Base-by-base conservation (phyloP, 2,113 vertebrate species). In the Mormyrus lacerda region DNA sequence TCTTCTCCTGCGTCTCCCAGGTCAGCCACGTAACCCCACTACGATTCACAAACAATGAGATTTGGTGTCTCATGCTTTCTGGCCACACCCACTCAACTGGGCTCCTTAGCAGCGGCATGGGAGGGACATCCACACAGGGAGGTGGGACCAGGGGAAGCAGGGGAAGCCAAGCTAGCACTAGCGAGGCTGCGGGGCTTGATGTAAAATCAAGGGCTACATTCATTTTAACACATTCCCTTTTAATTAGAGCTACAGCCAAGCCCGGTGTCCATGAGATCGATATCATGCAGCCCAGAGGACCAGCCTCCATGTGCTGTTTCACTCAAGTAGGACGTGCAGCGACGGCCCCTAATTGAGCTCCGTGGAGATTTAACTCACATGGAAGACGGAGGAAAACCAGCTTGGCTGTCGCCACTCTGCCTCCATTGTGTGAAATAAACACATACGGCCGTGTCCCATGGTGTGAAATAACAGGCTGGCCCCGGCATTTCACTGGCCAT, bases 351-450 rank as follows among this genome's bases (percentile, higher is more conserved):
- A 93, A 93, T 93, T 93, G 92, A 91, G 65, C 92, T 92, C 93
- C 87, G 91, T 51, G 17, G 91, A 92, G 92, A 90, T 91, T 90
- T 89, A 90, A 90, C 92, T 91, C 91, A 90, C 92, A 90, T 87
- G 90, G 87, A 86, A 87, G 48, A 42, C 31, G 19, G 84, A 87
- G 47, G 15, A 90, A 88, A 83, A 35, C 76, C 87, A 91, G 91
- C 82, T 85, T 88, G 88, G 89, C 87, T 88, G 91, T 90, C 87
- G 76, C 86, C 42, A 24, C 86, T 73, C 86, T 85, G 89, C 92
- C 91, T 92, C 93, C 90, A 91, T 93, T 93, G 93, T 93, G 93
- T 58, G 91, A 92, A 92, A 93, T 93, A 92, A 93, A 93, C 92
- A 93, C 89, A 92, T 92, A 90, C 89, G 91, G 92, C 92, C 87